Conservation (phyloP, 2,888 invertebrate genomes). For the Scelioninae gen. 2 region DNA sequence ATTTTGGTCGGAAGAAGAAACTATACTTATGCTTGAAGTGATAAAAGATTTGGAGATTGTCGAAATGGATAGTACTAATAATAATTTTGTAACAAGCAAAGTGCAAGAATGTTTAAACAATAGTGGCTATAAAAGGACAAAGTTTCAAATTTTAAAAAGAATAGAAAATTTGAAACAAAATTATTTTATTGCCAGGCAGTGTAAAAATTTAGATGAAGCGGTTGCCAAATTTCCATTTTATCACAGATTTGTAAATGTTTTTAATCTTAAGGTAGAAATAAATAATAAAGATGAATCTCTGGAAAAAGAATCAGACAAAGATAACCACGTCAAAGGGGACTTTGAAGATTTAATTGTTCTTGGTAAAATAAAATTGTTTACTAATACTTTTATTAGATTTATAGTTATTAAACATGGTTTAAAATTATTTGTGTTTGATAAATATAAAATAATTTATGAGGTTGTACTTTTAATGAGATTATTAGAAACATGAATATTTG, state of each 20-base stretch:
- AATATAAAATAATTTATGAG: too few species aligned
- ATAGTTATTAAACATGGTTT: too few species aligned
- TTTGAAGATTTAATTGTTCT: slow-evolving; percentile 23
- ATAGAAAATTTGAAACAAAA: slow-evolving; percentile 60
- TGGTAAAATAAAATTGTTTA: too few species aligned
- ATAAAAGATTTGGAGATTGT: slow-evolving; percentile 60
- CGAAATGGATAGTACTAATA: slow-evolving; percentile 54
- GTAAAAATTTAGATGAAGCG: slow-evolving; percentile 51
- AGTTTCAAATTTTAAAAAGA: slow-evolving; percentile 58
- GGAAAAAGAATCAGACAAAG: slow-evolving; percentile 2
- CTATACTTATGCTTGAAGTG: slow-evolving; percentile 60
- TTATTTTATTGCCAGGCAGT: slow-evolving; percentile 55
- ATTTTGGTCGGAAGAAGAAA: slow-evolving; percentile 63
- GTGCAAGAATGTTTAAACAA: slow-evolving; percentile 58
- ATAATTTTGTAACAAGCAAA: slow-evolving; percentile 52
- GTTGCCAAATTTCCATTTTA: slow-evolving; percentile 63
- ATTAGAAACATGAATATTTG: too few species aligned
- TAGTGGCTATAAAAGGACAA: slow-evolving; percentile 61
- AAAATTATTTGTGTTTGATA: too few species aligned
- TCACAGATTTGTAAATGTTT: slow-evolving; percentile 61
- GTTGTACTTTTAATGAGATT: too few species aligned
- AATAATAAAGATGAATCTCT: not conserved
- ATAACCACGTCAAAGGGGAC: slow-evolving; percentile 1
- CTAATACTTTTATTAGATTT: too few species aligned
- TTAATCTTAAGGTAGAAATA: slow-evolving; percentile 32